Evolutionary conservation across 2,888 invertebrate genomes (phyloP).

Genomic region (Aphrophora alni): DNA sequence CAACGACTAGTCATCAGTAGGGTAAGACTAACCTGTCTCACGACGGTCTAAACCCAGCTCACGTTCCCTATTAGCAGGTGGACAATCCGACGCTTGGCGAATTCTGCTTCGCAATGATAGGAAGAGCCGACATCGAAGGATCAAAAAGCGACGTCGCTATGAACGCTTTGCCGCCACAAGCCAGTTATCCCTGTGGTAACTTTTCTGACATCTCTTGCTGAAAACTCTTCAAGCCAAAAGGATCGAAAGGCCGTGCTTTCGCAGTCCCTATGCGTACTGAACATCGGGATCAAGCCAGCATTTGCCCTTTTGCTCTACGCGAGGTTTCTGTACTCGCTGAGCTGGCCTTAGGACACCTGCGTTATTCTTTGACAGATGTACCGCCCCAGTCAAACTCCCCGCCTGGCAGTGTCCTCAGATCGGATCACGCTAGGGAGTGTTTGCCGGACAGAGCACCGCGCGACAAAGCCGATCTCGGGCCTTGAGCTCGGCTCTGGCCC

Average conservation of each 20-base stretch:
- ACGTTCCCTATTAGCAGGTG: constrained; percentile 58
- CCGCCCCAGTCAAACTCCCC: constrained; percentile 72
- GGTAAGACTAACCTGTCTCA: constrained; percentile 68
- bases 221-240: constrained; percentile 62
- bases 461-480: constrained; percentile 53
- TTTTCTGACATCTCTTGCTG: no score
- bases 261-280: constrained; percentile 65
- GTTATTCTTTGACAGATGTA: constrained; percentile 71
- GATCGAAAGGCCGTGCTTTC: constrained; percentile 73
- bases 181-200: no score
- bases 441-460: constrained; percentile 34
- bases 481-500: constrained; percentile 55
- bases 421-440: constrained; percentile 60
- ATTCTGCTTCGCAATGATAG: constrained; percentile 64
- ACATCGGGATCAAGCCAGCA: constrained; percentile 71
- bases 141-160: constrained; percentile 72
- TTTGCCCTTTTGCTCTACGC: constrained; percentile 74
- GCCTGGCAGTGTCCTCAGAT: constrained; percentile 66
- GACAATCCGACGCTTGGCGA: constrained; percentile 55
- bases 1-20: constrained; percentile 63
- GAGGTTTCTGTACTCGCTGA: constrained; percentile 73
- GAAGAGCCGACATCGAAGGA: constrained; percentile 56
- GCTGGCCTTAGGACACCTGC: constrained; percentile 69
- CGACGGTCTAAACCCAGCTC: constrained; percentile 66
- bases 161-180: constrained; percentile 69